Percentiles rank a stretch among this genome's conserved stretches.
phyloP scores from a whole-genome alignment of 2,113 vertebrate genomes.

The Hassar affinis region DNA sequence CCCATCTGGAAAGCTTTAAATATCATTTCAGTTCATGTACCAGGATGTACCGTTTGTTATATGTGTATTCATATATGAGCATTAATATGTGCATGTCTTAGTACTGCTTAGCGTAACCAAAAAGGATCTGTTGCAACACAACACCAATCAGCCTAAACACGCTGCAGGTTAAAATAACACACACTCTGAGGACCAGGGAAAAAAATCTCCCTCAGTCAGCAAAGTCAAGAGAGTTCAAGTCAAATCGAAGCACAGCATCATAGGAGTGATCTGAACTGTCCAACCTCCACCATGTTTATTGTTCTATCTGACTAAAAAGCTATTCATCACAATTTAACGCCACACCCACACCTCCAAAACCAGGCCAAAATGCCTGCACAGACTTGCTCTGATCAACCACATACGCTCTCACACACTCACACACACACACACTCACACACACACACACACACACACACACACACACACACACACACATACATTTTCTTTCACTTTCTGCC shows the following conservation, averaged over 20 bases:
- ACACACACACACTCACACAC: background rate
- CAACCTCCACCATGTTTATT: conserved; percentile 61
- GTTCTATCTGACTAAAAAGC: conserved; percentile 50
- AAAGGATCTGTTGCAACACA: conserved; percentile 39
- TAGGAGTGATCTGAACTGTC: conserved; percentile 36
- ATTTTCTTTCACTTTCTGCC: conserved; percentile 23
- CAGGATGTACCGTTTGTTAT: conserved; percentile 40
- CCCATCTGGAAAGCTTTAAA: conserved; percentile 72
- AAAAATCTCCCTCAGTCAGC: conserved; percentile 34
- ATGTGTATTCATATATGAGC: conserved; percentile 2
- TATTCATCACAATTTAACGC: conserved; percentile 57
- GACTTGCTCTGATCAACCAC: conserved; percentile 38
- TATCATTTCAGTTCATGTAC: conserved; percentile 53
- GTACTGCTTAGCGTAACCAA: conserved; percentile 10
- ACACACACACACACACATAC: background rate
- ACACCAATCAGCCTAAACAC: conserved; percentile 30
- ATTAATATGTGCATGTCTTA: conserved; percentile 22
- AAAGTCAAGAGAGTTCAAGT: conserved; percentile 48
- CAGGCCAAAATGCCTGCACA: conserved; percentile 31
- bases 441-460: background rate
- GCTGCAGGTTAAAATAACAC: conserved; percentile 51
- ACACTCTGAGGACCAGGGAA: conserved; percentile 33
- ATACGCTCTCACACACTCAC: conserved; percentile 9
- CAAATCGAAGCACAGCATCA: conserved; percentile 51
- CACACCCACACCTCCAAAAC: conserved; percentile 20